Evolutionary conservation across 2,113 vertebrate genomes (phyloP), one percentile per base, ranked within the genome.

Genomic region (Oreochromis tanganicae): DNA sequence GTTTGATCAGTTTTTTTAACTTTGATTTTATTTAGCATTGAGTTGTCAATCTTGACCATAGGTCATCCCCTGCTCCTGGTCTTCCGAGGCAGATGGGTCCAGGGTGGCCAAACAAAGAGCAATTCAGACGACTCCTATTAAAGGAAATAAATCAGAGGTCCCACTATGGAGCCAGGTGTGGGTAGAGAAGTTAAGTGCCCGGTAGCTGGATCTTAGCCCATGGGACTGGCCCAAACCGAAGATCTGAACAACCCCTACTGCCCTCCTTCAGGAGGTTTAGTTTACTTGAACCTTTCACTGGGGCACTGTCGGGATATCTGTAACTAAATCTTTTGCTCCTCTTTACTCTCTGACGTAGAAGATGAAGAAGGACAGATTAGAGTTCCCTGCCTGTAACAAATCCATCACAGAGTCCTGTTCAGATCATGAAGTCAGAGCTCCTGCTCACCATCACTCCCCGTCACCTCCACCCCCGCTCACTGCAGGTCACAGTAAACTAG

Each of bases 391-490:
- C 52, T 55, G 52, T 12, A 55, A 11, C 9, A 54, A 54, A 54
- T 54, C 52, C 19, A 55, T n/a, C 4, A 54, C 9, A 10, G 50
- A n/a, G 19, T n/a, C 50, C 0, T n/a, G 50, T 54, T 54, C 50
- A 54, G 4, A n/a, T 0, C 50, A n/a, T 54, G 50, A 54, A 6
- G n/a, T 55, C 52, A 55, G 52, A 55, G 5, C n/a, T 4, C 52
- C 52, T 21, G 52, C 52, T 54, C 52, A 54, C 52, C 52, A 54
- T 6, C 52, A 21, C 52, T 54, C 52, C 50, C 52, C 2, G 5
- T 52, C 50, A 9, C 50, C 50, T 54, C 52, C 52, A 54, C 19
- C 3, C 5, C 19, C 19, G 19, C 52, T 21, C 4, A 54, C 52
- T 54, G 52, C n/a, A 6, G 9, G n/a, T 55, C 2, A 55, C 52